Conservation (phyloP, 2,888 invertebrate genomes). For the Catocala sponsa region DNA sequence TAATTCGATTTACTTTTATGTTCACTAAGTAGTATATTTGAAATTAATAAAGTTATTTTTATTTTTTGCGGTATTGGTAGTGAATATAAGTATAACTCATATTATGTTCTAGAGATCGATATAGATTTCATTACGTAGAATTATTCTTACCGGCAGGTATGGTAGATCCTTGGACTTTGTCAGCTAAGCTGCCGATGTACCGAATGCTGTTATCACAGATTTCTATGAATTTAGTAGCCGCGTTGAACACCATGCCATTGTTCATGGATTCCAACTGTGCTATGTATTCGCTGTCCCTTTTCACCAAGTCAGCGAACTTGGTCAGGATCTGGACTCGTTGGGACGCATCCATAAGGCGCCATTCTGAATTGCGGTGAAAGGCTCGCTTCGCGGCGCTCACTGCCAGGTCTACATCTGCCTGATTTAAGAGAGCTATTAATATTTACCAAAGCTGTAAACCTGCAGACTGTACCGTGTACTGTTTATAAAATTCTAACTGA, state of each 20-base stretch:
- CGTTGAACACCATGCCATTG: slow-evolving; percentile 94
- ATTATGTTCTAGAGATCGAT: too few species aligned
- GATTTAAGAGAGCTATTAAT: not conserved
- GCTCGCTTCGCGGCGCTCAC: slow-evolving; percentile 91
- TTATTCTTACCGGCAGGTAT: slow-evolving; percentile 84
- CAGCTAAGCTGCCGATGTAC: slow-evolving; percentile 96
- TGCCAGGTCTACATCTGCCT: slow-evolving; percentile 92
- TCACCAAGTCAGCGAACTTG: slow-evolving; percentile 91
- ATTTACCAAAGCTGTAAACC: too few species aligned
- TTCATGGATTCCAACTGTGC: slow-evolving; percentile 96
- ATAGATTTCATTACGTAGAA: not conserved
- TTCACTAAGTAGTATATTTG: too few species aligned
- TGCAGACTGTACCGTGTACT: too few species aligned
- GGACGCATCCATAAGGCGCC: slow-evolving; percentile 95
- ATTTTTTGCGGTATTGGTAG: too few species aligned
- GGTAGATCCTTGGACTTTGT: slow-evolving; percentile 93
- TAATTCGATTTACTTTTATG: too few species aligned
- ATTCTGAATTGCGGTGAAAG: slow-evolving; percentile 90
- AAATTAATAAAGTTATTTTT: too few species aligned
- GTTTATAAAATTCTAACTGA: too few species aligned
- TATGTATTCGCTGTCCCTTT: slow-evolving; percentile 94
- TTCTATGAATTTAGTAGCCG: slow-evolving; percentile 87
- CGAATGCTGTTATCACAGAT: slow-evolving; percentile 85
- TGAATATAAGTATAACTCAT: too few species aligned
- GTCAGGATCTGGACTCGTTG: slow-evolving; percentile 91